phyloP scores from a whole-genome alignment of 2,797 vertebrate species.

The Huso huso region DNA sequence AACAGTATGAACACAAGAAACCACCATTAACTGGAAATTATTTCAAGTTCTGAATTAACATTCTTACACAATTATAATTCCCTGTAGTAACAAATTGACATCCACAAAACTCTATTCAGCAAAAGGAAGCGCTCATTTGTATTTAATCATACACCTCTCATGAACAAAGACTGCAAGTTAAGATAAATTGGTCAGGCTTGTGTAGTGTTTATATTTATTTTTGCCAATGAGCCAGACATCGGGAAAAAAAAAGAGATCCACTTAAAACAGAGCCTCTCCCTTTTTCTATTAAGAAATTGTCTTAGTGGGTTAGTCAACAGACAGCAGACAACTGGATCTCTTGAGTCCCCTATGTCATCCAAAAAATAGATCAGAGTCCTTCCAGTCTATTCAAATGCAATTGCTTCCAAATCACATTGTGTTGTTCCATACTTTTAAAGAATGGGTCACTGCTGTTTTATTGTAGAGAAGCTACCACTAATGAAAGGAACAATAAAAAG shows the following conservation, averaged over 20 bases:
- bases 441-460: constrained; percentile 68
- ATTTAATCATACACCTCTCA: constrained; percentile 49
- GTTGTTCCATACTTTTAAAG: constrained; percentile 60
- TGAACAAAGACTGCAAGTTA: constrained; percentile 34
- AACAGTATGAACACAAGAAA: background rate
- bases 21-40: constrained; percentile 33
- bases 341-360: constrained; percentile 45
- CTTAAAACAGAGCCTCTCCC: background rate
- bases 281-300: constrained; percentile 6
- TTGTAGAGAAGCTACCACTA: constrained; percentile 70
- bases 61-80: constrained; percentile 39
- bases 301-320: constrained; percentile 24
- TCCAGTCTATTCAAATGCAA: constrained; percentile 67
- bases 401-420: constrained; percentile 68
- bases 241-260: background rate
- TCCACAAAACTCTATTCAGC: constrained; percentile 25
- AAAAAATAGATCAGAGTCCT: constrained; percentile 65
- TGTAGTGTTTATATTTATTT: background rate
- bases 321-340: constrained; percentile 46
- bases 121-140: constrained; percentile 36
- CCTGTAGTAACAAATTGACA: constrained; percentile 19
- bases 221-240: background rate
- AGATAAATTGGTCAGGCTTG: constrained; percentile 37
- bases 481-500: constrained; percentile 78
- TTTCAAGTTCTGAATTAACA: constrained; percentile 40